These are phyloP conservation scores for Hippocampus kuda DNA, from an alignment of 2,797 vertebrate genomes.

Conservation along the genomic window DNA sequence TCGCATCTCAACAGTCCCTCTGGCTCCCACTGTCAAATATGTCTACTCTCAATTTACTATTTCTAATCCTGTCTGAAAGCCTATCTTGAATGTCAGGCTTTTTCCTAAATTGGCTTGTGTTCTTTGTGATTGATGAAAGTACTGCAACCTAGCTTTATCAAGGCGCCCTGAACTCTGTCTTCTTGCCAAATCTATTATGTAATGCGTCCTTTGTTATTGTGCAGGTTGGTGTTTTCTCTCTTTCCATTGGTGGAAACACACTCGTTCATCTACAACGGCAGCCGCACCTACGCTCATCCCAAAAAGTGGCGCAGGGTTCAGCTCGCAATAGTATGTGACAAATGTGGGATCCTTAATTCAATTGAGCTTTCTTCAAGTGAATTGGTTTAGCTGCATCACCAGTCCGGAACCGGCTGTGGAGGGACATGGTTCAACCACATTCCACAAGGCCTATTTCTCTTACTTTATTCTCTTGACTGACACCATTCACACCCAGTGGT, in stretches of 20 bases:
- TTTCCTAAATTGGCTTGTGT: slow-evolving; percentile 67
- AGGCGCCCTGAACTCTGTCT: slow-evolving; percentile 56
- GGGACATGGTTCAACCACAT: slow-evolving; percentile 23
- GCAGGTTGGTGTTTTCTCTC: slow-evolving; percentile 30
- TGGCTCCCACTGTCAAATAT: slow-evolving; percentile 46
- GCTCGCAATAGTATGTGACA: slow-evolving; percentile 31
- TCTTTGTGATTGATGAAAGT: slow-evolving; percentile 75
- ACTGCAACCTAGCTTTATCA: slow-evolving; percentile 69
- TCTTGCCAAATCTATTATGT: slow-evolving; percentile 75
- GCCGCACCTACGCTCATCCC: slow-evolving; percentile 18
- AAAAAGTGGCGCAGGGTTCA: slow-evolving; percentile 24
- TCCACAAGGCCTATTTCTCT: slow-evolving; percentile 18
- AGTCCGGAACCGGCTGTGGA: slow-evolving; percentile 17
- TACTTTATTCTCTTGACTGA: slow-evolving; percentile 30
- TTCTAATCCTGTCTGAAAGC: slow-evolving; percentile 74
- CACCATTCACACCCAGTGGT: slow-evolving; percentile 11
- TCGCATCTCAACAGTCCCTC: slow-evolving; percentile 52
- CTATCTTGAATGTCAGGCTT: slow-evolving; percentile 67
- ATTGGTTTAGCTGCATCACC: slow-evolving; percentile 36
- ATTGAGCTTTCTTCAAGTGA: slow-evolving; percentile 29
- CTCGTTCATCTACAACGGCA: slow-evolving; percentile 32
- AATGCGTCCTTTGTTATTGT: slow-evolving; percentile 72
- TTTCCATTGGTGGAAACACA: slow-evolving; percentile 41
- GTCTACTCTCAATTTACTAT: slow-evolving; percentile 59
- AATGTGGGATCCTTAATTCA: slow-evolving; percentile 29